These are phyloP conservation scores for Temnothorax ravouxi DNA, from an alignment of 2,888 invertebrate species.

Conservation along the genomic window DNA sequence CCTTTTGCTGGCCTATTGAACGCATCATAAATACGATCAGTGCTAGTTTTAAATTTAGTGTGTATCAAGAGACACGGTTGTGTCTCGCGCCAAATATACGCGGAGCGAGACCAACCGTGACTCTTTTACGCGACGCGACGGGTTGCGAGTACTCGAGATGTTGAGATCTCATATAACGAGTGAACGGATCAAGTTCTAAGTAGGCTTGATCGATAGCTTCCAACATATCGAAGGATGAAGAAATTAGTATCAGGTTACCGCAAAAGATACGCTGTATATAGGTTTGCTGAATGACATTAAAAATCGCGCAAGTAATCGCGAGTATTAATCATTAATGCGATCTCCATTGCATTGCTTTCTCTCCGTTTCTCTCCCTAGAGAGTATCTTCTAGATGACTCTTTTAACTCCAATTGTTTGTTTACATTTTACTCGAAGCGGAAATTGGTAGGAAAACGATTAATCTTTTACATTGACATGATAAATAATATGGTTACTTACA, in stretches of 20 bases:
- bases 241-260: constrained; percentile 38
- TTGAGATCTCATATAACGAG: no score
- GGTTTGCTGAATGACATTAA: neutral
- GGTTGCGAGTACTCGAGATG: no score
- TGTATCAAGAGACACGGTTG: no score
- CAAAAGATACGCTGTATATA: neutral
- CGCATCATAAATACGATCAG: no score
- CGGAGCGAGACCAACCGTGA: no score
- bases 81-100: no score
- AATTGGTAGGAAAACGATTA: neutral
- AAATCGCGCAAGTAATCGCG: neutral
- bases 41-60: no score
- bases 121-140: no score
- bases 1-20: no score
- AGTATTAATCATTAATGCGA: neutral
- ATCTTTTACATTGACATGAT: neutral
- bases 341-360: neutral
- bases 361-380: neutral
- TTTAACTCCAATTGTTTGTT: neutral
- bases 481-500: constrained; percentile 88
- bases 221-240: constrained; percentile 9
- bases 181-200: no score
- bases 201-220: no score
- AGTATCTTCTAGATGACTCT: neutral
- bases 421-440: neutral